Evolutionary conservation across 1,140 invertebrate genomes (phyloP).

Genomic region (Drosophila parabipectinata): DNA sequence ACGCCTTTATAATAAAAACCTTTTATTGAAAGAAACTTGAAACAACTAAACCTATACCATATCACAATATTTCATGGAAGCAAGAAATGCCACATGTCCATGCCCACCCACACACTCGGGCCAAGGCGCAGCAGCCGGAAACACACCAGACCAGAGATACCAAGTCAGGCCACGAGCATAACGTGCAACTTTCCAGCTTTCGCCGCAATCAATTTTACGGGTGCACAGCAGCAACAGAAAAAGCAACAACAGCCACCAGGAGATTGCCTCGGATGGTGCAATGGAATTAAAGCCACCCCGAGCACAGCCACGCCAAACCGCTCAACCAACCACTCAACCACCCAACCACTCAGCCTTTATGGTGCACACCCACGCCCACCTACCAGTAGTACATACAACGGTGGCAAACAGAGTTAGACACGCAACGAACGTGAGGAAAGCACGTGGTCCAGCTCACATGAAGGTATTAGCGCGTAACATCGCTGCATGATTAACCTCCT

Average conservation of each 20-base stretch:
- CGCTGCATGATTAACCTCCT: conserved; percentile 82
- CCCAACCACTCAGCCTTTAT: conserved; percentile 3
- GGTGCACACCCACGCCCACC: background rate
- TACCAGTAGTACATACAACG: background rate
- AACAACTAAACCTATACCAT: conserved; percentile 13
- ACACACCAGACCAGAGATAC: conserved; percentile 56
- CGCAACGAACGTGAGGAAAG: conserved; percentile 53
- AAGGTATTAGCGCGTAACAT: conserved; percentile 84
- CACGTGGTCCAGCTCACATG: conserved; percentile 84
- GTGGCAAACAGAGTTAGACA: conserved; percentile 65
- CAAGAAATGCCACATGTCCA: conserved; percentile 29
- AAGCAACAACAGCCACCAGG: conserved; percentile 25
- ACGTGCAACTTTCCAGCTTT: conserved; percentile 84
- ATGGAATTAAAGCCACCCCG: conserved; percentile 74
- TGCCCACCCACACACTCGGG: conserved; percentile 21
- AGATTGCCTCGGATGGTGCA: conserved; percentile 33
- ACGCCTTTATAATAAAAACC: background rate
- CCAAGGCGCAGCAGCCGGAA: conserved; percentile 25
- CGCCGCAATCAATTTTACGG: conserved; percentile 83
- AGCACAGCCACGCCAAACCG: conserved; percentile 32
- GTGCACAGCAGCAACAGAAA: conserved; percentile 60
- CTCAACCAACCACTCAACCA: conserved; percentile 33
- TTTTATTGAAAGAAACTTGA: background rate
- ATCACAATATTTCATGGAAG: conserved; percentile 42
- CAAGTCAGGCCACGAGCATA: conserved; percentile 81